A percentile compares a stretch with the other conserved stretches of the same genome.
Evolutionary conservation across 2,888 invertebrate species (phyloP).

Genomic region (Lucinisca nassula): DNA sequence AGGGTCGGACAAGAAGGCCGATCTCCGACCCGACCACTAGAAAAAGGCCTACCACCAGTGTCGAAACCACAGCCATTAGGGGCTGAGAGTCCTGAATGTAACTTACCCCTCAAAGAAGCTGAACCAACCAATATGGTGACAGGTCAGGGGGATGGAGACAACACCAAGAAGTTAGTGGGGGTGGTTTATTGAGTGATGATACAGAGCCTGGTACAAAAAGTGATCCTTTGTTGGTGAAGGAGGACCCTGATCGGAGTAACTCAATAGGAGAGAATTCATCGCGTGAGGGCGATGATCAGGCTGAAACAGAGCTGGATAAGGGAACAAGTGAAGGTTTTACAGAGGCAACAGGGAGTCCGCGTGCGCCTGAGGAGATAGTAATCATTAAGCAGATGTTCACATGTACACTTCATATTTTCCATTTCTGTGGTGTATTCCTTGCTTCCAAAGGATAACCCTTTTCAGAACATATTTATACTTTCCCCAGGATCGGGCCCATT

Average conservation of each 20-base stretch:
- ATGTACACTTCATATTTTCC: too few relatives aligned
- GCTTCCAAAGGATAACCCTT: too few relatives aligned
- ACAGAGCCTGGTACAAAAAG: neutral
- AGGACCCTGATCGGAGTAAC: neutral
- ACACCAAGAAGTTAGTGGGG: neutral
- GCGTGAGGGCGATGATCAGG: neutral
- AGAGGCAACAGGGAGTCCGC: neutral
- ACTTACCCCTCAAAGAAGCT: neutral
- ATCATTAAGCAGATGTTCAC: neutral
- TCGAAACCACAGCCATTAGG: neutral
- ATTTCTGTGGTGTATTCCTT: too few relatives aligned
- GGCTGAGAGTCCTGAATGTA: neutral
- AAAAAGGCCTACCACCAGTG: neutral
- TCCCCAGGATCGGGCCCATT: too few relatives aligned
- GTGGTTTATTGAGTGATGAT: neutral
- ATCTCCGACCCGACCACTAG: neutral
- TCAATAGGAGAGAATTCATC: neutral
- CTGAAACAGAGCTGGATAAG: neutral
- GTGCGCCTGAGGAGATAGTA: neutral
- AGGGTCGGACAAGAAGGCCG: conserved; percentile 10
- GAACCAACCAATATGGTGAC: neutral
- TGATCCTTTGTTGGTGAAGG: too few relatives aligned
- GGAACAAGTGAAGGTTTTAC: neutral
- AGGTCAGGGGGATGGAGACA: neutral
- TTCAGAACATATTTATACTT: too few relatives aligned